These are phyloP conservation scores for Falco cherrug DNA, from an alignment of 2,797 vertebrate genomes.

Conservation along the genomic window DNA sequence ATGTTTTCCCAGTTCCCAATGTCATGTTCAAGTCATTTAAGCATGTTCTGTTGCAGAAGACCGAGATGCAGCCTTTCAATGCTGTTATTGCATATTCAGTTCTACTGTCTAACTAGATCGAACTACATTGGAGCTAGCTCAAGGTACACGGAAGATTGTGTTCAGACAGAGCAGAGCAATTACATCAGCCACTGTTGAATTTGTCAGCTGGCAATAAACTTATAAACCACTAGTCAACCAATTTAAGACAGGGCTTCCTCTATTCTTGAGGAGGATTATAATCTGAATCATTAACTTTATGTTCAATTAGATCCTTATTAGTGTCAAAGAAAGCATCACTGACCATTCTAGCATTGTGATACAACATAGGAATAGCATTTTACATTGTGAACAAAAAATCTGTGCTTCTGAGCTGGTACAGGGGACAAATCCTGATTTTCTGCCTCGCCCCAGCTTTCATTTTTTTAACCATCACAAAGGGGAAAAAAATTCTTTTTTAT, in stretches of 20 bases:
- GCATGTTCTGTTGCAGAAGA: background rate
- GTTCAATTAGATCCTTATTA: background rate
- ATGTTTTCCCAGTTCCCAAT: background rate
- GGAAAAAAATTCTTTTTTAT: background rate
- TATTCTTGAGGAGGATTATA: background rate
- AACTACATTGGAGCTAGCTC: background rate
- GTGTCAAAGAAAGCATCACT: background rate
- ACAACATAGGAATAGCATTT: background rate
- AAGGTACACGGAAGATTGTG: background rate
- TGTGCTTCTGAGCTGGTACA: background rate
- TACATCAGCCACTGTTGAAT: background rate
- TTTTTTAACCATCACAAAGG: background rate
- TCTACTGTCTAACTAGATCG: background rate
- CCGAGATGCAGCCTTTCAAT: background rate
- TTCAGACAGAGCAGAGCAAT: background rate
- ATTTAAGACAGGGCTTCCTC: background rate
- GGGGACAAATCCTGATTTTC: background rate
- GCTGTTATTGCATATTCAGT: background rate
- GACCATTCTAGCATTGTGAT: background rate
- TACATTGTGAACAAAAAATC: background rate
- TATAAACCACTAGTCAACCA: background rate
- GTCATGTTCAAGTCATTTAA: background rate
- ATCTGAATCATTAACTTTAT: background rate
- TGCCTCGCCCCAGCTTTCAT: background rate
- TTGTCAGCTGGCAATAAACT: background rate